A percentile compares a stretch with the other conserved stretches of the same genome.
Conservation (phyloP, 1,140 invertebrate genomes). For the Branchinecta lynchi region DNA sequence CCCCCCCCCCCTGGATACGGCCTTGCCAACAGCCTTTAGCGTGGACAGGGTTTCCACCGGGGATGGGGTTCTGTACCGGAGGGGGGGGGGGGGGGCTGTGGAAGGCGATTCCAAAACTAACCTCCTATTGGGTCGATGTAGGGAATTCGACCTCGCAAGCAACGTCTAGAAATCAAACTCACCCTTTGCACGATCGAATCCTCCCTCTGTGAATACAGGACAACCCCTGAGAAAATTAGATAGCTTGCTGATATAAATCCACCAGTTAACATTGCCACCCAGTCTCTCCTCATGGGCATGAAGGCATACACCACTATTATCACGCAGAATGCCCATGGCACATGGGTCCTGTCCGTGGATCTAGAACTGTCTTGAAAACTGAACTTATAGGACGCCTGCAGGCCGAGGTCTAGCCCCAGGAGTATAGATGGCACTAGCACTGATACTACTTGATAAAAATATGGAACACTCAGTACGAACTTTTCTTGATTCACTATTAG, state of each 20-base stretch:
- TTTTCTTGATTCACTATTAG: conserved; percentile 26
- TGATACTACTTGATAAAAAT: conserved; percentile 29
- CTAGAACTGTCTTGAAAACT: conserved; percentile 15
- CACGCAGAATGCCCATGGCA: conserved; percentile 46
- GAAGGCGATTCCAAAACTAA: no score
- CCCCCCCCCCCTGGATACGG: no score
- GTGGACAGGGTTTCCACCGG: no score
- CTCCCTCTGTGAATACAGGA: conserved; percentile 40
- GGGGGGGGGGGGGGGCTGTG: no score
- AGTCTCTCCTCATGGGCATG: conserved; percentile 50
- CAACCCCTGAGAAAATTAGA: conserved; percentile 41
- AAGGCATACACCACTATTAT: conserved; percentile 60
- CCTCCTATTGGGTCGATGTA: no score
- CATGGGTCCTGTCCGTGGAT: conserved; percentile 18
- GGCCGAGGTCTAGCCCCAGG: conserved; percentile 26
- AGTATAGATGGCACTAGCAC: conserved; percentile 25
- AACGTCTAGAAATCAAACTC: neutral
- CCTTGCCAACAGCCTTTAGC: no score
- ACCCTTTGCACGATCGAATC: conserved; percentile 14
- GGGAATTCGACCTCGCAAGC: no score
- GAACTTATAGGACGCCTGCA: conserved; percentile 24
- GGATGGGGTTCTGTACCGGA: no score
- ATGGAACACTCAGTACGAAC: conserved; percentile 26
- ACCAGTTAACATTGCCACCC: conserved; percentile 46
- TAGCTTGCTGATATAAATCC: conserved; percentile 44